These are phyloP conservation scores for Eilema sororculum DNA, from an alignment of 2,888 invertebrate species.

Conservation along the genomic window DNA sequence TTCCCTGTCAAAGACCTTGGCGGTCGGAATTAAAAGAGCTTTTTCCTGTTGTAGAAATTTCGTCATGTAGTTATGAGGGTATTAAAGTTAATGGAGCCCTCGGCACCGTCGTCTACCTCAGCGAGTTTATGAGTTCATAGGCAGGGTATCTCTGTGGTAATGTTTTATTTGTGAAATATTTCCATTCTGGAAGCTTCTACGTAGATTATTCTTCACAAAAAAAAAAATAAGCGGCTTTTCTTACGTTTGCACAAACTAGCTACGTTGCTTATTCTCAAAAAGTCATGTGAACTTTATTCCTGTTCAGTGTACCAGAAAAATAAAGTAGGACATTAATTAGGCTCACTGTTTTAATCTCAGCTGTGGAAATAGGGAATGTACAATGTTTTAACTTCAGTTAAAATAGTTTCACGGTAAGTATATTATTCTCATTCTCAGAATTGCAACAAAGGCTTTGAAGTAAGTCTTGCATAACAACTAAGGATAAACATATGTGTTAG, in stretches of 20 bases:
- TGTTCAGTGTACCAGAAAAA: constrained; percentile 33
- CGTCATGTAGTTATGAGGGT: constrained; percentile 78
- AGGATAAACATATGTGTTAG: neutral
- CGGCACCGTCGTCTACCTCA: constrained; percentile 65
- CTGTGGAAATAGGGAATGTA: constrained; percentile 22
- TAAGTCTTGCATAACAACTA: neutral
- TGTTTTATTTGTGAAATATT: constrained; percentile 70
- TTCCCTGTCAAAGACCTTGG: constrained; percentile 59
- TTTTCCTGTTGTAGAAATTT: constrained; percentile 79
- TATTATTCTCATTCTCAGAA: neutral
- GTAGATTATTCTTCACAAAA: constrained; percentile 46
- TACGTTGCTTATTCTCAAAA: constrained; percentile 23
- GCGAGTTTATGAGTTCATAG: constrained; percentile 75
- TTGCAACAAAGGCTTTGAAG: neutral
- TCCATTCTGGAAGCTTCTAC: constrained; percentile 54
- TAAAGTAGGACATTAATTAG: constrained; percentile 39
- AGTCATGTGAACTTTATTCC: constrained; percentile 23
- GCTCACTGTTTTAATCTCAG: constrained; percentile 29
- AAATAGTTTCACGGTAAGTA: constrained; percentile 5
- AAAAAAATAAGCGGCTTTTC: constrained; percentile 40
- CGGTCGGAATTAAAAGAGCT: constrained; percentile 74
- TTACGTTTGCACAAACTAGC: constrained; percentile 25
- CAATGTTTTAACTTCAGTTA: constrained; percentile 14
- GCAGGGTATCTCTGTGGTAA: constrained; percentile 65
- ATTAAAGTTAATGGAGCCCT: constrained; percentile 81